Evolutionary conservation across 2,888 invertebrate species (phyloP).

Genomic region (Xestoiulus laeticollis): DNA sequence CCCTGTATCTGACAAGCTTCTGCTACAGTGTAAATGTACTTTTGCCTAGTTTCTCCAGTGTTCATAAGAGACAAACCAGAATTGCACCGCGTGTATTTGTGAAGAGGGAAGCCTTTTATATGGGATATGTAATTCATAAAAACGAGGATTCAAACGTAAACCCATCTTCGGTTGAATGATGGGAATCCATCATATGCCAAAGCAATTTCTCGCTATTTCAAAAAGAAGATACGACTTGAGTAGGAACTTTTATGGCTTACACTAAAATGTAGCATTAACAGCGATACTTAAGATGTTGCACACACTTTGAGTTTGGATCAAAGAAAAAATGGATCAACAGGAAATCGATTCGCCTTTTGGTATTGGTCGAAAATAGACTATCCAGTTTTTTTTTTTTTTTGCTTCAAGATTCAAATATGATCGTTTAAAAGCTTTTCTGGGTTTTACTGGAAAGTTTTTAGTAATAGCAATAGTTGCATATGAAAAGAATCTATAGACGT

Average conservation of each 20-base stretch:
- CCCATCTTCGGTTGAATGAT: not conserved
- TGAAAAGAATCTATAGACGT: too few species aligned
- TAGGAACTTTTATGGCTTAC: slow-evolving; percentile 26
- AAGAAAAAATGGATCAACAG: slow-evolving; percentile 23
- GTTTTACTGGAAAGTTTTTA: not conserved
- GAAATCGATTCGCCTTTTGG: not conserved
- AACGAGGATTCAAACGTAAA: slow-evolving; percentile 10
- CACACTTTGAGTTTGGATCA: slow-evolving; percentile 18
- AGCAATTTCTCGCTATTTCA: not conserved
- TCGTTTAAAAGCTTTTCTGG: not conserved
- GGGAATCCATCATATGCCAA: slow-evolving; percentile 26
- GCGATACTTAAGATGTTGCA: slow-evolving; percentile 26
- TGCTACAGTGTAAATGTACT: too few species aligned
- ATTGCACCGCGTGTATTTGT: not conserved
- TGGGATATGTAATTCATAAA: slow-evolving; percentile 9
- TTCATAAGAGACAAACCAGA: not conserved
- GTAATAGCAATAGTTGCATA: not conserved
- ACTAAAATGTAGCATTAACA: slow-evolving; percentile 20
- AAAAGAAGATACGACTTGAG: slow-evolving; percentile 15
- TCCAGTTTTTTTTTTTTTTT: not conserved
- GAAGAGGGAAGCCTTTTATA: slow-evolving; percentile 16
- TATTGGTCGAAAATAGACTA: not conserved
- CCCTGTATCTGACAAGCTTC: too few species aligned
- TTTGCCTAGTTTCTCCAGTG: not conserved
- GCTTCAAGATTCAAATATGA: not conserved